Conservation (phyloP, 1,140 invertebrate genomes). For the Drosophila sp. region DNA sequence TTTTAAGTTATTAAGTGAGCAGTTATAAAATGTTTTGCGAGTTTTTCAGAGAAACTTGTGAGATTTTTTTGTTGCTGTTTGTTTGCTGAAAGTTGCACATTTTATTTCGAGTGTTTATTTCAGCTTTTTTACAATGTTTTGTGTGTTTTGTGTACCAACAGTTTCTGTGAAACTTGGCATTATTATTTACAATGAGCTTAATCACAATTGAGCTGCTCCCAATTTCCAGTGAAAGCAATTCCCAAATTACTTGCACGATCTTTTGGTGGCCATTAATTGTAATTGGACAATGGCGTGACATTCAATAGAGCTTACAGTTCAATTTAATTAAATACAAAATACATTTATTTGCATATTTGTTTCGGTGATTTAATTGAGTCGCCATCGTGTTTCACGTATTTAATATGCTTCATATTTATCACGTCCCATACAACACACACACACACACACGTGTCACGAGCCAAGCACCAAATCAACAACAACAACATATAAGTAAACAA, state of each 20-base stretch:
- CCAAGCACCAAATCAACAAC: conserved; percentile 17
- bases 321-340: conserved; percentile 62
- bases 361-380: conserved; percentile 46
- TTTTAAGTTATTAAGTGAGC: too few species aligned
- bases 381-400: conserved; percentile 26
- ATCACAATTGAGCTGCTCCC: conserved; percentile 17
- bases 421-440: conserved; percentile 3
- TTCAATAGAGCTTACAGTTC: conserved; percentile 32
- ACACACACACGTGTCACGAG: neutral
- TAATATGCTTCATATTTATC: conserved; percentile 42
- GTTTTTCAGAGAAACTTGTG: neutral
- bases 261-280: conserved; percentile 40
- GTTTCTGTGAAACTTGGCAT: too few species aligned
- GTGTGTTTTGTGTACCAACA: too few species aligned
- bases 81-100: too few species aligned
- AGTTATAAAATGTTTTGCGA: too few species aligned
- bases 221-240: conserved; percentile 13
- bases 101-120: too few species aligned
- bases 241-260: conserved; percentile 32
- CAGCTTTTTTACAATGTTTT: too few species aligned
- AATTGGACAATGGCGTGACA: conserved; percentile 32
- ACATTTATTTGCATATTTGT: conserved; percentile 69
- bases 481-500: conserved; percentile 41
- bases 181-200: conserved; percentile 1
- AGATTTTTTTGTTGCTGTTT: neutral